These are phyloP conservation scores for Agonopterix alstromeriana DNA, from an alignment of 2,888 invertebrate genomes.

Conservation along the genomic window DNA sequence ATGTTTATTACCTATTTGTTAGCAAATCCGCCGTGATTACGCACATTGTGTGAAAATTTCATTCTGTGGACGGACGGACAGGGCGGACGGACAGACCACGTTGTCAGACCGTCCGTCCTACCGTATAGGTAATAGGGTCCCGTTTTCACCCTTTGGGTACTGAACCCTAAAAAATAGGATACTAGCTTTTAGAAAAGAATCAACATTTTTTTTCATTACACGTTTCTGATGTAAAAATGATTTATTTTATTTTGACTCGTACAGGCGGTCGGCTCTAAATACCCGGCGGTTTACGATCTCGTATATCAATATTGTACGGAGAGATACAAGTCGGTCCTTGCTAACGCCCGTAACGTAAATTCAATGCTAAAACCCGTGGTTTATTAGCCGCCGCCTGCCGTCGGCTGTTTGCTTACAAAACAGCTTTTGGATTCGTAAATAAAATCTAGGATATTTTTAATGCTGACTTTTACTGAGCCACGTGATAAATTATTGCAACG, in stretches of 20 bases:
- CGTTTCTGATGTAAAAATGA: no score
- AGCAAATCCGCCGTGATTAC: no score
- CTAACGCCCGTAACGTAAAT: neutral
- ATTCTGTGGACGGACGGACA: no score
- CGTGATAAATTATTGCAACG: slow-evolving; percentile 12
- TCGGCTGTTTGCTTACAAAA: slow-evolving; percentile 17
- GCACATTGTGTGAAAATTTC: no score
- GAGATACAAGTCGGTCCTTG: neutral
- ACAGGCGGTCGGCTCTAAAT: neutral
- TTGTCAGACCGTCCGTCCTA: no score
- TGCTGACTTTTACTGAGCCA: slow-evolving; percentile 15
- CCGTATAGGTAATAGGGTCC: no score
- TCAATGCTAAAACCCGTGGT: neutral
- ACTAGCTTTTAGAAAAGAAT: no score
- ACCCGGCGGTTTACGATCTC: slow-evolving; percentile 16
- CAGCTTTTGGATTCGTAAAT: slow-evolving; percentile 14
- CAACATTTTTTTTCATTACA: no score
- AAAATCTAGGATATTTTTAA: slow-evolving; percentile 14
- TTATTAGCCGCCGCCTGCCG: slow-evolving; percentile 11
- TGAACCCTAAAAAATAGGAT: no score
- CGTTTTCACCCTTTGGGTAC: no score
- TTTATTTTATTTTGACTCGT: slow-evolving; percentile 1
- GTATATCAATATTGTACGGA: slow-evolving; percentile 11
- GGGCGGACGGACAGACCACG: no score
- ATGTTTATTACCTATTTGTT: no score